Percentiles rank a stretch among this genome's conserved stretches.
Conservation (phyloP, 2,888 invertebrate species). For the Copidosoma aretas region DNA sequence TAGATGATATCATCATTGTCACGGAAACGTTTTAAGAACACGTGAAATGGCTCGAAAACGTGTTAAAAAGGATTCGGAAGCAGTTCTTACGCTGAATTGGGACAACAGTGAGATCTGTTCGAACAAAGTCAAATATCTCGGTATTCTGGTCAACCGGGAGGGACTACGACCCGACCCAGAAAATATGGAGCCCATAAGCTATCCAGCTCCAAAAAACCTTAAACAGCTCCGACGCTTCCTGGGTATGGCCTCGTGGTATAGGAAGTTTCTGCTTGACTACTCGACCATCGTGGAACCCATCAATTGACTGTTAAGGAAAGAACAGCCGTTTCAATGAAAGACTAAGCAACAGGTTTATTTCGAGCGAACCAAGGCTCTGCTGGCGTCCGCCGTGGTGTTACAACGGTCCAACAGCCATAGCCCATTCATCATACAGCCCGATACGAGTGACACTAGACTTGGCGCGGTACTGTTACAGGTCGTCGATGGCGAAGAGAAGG, state of each 20-base stretch:
- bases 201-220: slow-evolving; percentile 42
- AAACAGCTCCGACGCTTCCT: slow-evolving; percentile 47
- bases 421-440: not conserved
- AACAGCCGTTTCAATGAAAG: slow-evolving; percentile 14
- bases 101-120: slow-evolving; percentile 42
- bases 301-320: slow-evolving; percentile 1
- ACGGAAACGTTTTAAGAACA: slow-evolving; percentile 42
- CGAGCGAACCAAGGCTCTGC: not conserved
- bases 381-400: not conserved
- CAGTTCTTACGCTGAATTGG: slow-evolving; percentile 31
- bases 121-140: slow-evolving; percentile 45
- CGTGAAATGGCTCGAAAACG: slow-evolving; percentile 9
- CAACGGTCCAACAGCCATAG: too few species aligned
- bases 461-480: not conserved
- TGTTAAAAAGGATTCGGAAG: slow-evolving; percentile 23
- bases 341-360: not conserved
- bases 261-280: slow-evolving; percentile 46
- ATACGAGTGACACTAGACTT: slow-evolving; percentile 1
- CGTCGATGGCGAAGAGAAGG: not conserved
- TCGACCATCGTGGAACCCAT: slow-evolving; percentile 41
- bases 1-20: slow-evolving; percentile 42
- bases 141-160: slow-evolving; percentile 46
- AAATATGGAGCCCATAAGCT: slow-evolving; percentile 35
- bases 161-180: slow-evolving; percentile 44
- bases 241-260: slow-evolving; percentile 51